Evolutionary conservation across 1,140 invertebrate species (phyloP).

Genomic region (Anoplolepis gracilipes): DNA sequence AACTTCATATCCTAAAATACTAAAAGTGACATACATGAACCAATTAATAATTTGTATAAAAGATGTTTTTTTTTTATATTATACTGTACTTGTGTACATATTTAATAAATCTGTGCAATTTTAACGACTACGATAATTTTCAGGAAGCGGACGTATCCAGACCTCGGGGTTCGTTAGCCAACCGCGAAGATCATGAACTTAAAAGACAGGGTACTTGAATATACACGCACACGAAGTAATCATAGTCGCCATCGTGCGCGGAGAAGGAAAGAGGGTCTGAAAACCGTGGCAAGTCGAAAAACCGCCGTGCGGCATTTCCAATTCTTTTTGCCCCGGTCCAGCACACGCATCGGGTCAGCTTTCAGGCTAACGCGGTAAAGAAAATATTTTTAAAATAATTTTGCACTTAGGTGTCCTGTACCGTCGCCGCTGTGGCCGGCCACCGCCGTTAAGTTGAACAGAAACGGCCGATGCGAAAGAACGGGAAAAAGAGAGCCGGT

Average conservation of each 20-base stretch:
- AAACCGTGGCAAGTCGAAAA: slow-evolving; percentile 79
- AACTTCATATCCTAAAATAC: neutral
- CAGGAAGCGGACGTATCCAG: neutral
- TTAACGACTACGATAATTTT: neutral
- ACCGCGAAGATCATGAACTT: slow-evolving; percentile 9
- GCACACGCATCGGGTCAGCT: slow-evolving; percentile 79
- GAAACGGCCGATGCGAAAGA: slow-evolving; percentile 38
- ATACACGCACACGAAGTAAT: slow-evolving; percentile 8
- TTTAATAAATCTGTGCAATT: neutral
- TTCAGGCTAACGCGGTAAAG: slow-evolving; percentile 83
- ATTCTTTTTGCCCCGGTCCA: slow-evolving; percentile 78
- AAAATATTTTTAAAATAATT: slow-evolving; percentile 86
- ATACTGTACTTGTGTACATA: too few relatives aligned
- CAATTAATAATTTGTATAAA: neutral
- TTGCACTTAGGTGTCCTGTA: slow-evolving; percentile 79
- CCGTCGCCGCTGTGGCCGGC: neutral
- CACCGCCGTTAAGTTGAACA: slow-evolving; percentile 52
- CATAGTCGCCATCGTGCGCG: neutral
- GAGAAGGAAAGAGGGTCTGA: slow-evolving; percentile 40
- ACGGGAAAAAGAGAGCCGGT: slow-evolving; percentile 28
- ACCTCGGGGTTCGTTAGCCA: neutral
- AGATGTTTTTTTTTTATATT: neutral
- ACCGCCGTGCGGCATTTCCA: slow-evolving; percentile 80
- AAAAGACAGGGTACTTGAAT: neutral
- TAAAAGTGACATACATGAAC: neutral